phyloP scores from a whole-genome alignment of 2,113 vertebrate genomes.

The Pterophyllum scalare region DNA sequence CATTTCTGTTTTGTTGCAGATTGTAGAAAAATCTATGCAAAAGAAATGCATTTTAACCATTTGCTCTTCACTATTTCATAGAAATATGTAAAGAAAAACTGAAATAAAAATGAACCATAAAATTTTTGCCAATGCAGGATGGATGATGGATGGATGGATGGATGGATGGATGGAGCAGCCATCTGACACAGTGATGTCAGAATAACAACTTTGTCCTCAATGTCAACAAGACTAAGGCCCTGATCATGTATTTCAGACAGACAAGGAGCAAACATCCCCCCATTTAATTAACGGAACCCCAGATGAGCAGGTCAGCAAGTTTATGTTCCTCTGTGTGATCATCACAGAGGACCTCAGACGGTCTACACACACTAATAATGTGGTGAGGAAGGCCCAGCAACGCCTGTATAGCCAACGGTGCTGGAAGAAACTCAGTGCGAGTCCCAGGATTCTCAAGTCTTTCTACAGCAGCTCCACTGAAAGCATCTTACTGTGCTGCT shows the following conservation, averaged over 20 bases:
- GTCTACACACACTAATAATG: not conserved
- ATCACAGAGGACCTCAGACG: not conserved
- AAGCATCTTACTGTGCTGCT: not conserved
- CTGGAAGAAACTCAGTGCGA: not conserved
- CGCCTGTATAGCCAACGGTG: not conserved
- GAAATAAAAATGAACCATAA: not conserved
- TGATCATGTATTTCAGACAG: not conserved
- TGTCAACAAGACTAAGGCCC: not conserved
- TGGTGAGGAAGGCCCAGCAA: not conserved
- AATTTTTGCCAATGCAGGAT: not conserved
- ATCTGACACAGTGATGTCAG: not conserved
- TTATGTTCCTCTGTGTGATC: not conserved
- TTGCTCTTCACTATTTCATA: not conserved
- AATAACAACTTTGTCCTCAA: not conserved
- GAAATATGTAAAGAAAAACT: not conserved
- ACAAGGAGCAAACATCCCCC: not conserved
- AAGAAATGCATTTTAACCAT: not conserved
- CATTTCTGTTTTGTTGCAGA: not conserved
- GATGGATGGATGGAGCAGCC: not conserved
- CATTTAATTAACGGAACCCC: not conserved
- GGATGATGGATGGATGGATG: too few species aligned
- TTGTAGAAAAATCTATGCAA: not conserved
- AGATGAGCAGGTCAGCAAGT: not conserved
- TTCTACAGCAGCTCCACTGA: not conserved
- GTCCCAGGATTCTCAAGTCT: not conserved